Conservation (phyloP, 2,797 vertebrate species). For the Myiotriccus ornatus region DNA sequence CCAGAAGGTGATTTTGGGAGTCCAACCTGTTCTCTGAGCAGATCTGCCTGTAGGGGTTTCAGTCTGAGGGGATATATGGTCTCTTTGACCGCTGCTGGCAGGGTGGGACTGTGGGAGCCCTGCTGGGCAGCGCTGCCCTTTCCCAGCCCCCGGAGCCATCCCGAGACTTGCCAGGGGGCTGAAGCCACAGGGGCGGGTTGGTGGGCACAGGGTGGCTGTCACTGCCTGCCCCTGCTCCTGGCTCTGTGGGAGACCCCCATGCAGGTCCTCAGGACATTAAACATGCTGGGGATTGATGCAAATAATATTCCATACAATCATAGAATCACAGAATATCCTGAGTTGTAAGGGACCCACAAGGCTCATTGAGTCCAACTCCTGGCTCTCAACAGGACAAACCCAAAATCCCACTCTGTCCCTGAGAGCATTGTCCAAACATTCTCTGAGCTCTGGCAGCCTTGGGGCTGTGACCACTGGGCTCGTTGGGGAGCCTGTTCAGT, state of each 20-base stretch:
- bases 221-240: not conserved
- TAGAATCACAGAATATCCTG: not conserved
- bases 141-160: not conserved
- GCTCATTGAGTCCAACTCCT: not conserved
- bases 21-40: not conserved
- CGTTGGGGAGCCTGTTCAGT: not conserved
- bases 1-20: not conserved
- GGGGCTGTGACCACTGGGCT: not conserved
- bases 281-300: not conserved
- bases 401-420: not conserved
- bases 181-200: not conserved
- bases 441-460: not conserved
- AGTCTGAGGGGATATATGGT: not conserved
- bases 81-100: not conserved
- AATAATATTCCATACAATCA: not conserved
- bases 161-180: not conserved
- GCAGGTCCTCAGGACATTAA: not conserved
- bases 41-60: accelerated
- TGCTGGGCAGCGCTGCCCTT: not conserved
- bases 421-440: accelerated
- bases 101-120: accelerated
- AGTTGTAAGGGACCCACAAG: not conserved
- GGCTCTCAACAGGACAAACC: not conserved
- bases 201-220: not conserved
- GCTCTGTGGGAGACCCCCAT: accelerated